phyloP scores from a whole-genome alignment of 2,888 invertebrate species.

The Diaperis boleti region DNA sequence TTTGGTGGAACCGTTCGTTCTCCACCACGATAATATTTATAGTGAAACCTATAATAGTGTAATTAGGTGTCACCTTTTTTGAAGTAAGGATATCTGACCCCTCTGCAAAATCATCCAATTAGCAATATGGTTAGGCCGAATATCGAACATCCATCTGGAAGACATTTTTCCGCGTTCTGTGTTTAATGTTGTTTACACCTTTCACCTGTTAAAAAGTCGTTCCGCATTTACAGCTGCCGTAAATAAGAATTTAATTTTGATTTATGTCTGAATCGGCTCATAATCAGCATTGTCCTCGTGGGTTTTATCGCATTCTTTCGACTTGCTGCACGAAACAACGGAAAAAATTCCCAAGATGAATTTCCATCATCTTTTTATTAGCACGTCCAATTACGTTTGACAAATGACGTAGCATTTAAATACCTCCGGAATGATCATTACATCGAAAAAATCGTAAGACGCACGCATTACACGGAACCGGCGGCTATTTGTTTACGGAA shows the following conservation, averaged over 20 bases:
- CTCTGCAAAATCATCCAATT: no score
- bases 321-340: constrained; percentile 8
- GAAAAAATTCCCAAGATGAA: constrained; percentile 28
- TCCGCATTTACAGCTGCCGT: constrained; percentile 50
- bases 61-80: no score
- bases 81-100: no score
- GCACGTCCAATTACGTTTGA: constrained; percentile 43
- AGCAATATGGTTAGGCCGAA: no score
- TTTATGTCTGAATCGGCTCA: constrained; percentile 35
- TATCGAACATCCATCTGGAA: no score
- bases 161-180: no score
- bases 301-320: constrained; percentile 23
- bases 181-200: constrained; percentile 43
- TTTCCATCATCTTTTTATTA: constrained; percentile 39
- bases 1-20: no score
- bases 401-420: constrained; percentile 41
- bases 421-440: constrained; percentile 32
- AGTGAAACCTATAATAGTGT: no score
- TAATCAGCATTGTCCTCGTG: constrained; percentile 48
- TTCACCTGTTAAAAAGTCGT: constrained; percentile 47
- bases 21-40: no score
- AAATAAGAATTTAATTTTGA: constrained; percentile 53
- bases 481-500: constrained; percentile 45
- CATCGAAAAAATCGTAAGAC: constrained; percentile 37
- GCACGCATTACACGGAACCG: constrained; percentile 35